phyloP scores from a whole-genome alignment of 2,113 vertebrate species.

The Synchiropus splendidus region DNA sequence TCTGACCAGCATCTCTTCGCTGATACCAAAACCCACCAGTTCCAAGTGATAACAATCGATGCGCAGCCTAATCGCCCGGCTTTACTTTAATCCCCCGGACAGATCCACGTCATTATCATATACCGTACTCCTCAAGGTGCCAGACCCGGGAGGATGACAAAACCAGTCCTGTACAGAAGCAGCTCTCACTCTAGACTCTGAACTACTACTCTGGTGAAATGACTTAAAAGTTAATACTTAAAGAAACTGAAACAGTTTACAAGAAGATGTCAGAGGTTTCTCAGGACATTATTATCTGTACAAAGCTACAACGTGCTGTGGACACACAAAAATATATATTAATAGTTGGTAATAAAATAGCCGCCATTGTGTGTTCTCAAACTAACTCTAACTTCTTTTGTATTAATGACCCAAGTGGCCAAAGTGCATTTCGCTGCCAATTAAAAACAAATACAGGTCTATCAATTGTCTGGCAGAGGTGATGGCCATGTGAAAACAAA shows the following conservation, averaged over 20 bases:
- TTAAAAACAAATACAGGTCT: slow-evolving; percentile 42
- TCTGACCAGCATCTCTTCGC: slow-evolving; percentile 3
- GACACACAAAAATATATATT: no score
- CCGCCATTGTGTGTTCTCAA: no score
- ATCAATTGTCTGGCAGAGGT: slow-evolving; percentile 56
- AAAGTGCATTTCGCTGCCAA: no score
- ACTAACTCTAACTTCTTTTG: no score
- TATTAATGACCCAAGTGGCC: no score
- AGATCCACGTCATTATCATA: slow-evolving; percentile 74
- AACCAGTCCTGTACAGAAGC: slow-evolving; percentile 56
- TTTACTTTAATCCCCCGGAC: slow-evolving; percentile 71
- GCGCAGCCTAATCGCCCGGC: slow-evolving; percentile 66
- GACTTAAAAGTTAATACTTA: no score
- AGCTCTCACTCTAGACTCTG: slow-evolving; percentile 7
- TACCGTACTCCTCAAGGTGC: slow-evolving; percentile 64
- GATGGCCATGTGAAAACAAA: slow-evolving; percentile 61
- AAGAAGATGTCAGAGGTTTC: no score
- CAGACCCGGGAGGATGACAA: slow-evolving; percentile 63
- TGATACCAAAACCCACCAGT: slow-evolving; percentile 36
- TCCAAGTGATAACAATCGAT: slow-evolving; percentile 69
- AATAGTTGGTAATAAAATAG: no score
- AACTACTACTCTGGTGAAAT: no score
- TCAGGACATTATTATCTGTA: no score
- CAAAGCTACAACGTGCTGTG: no score
- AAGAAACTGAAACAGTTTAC: no score